Evolutionary conservation across 1,140 invertebrate genomes (phyloP).

Genomic region (Caerostris extrusa): DNA sequence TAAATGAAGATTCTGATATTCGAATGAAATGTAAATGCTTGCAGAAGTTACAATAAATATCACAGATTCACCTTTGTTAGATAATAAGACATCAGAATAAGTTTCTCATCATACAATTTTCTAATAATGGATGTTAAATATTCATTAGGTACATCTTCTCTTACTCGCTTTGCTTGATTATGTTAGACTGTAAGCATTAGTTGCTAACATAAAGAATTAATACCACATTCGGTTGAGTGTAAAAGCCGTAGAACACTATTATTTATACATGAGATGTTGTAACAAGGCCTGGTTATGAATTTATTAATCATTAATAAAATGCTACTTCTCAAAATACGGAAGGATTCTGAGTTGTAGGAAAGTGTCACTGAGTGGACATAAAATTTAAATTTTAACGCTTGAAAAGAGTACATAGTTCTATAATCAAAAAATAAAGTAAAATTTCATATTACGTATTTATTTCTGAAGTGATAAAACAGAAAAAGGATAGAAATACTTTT

Average conservation of each 20-base stretch:
- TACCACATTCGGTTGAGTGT: conserved; percentile 21
- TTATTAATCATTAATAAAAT: conserved; percentile 57
- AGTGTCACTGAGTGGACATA: conserved; percentile 11
- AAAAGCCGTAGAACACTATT: conserved; percentile 36
- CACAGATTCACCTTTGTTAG: conserved; percentile 29
- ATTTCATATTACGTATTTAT: too few species aligned
- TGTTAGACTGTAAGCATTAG: conserved; percentile 63
- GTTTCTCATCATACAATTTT: conserved; percentile 41
- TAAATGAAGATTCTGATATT: background rate
- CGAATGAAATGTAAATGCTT: conserved; percentile 2
- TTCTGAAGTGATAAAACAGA: too few species aligned
- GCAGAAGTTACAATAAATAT: conserved; percentile 5
- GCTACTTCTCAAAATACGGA: conserved; percentile 6
- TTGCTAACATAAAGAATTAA: conserved; percentile 63
- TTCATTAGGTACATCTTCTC: conserved; percentile 36
- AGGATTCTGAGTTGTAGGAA: background rate
- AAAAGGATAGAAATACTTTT: too few species aligned
- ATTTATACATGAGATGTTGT: conserved; percentile 61
- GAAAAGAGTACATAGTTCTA: background rate
- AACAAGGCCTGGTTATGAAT: conserved; percentile 59
- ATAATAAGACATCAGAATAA: conserved; percentile 57
- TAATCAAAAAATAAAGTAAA: background rate
- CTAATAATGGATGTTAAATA: conserved; percentile 75
- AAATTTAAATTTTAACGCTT: conserved; percentile 32
- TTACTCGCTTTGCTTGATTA: conserved; percentile 38